Evolutionary conservation across 2,888 invertebrate genomes (phyloP), one percentile per base, ranked within the genome.

Genomic region (Drosophila sordidula): DNA sequence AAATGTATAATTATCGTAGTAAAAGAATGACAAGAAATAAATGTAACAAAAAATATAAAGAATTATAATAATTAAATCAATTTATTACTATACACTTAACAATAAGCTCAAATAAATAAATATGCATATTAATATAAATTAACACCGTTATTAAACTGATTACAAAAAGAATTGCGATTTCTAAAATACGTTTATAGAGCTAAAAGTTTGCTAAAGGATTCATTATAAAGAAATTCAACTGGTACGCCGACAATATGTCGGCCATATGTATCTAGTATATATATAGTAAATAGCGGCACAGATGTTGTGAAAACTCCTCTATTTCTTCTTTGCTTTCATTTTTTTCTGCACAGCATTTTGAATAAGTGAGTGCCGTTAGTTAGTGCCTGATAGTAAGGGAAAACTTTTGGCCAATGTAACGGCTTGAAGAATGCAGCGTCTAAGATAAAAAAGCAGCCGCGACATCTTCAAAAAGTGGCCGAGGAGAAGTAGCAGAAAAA

Each of bases 401-500:
- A 29, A 75, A 70, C 36, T 76, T 76, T 70, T 57, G 32, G 29
- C 6, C 45, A 36, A 61, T 39, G 58, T 45, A 64, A 58, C 76
- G 58, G 45, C 18, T 45, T 47, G 51, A 52, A 75, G 75, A 63
- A 73, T 75, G 76, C 55, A 41, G 11, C 64, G 32, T 26, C 26
- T 29, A 14, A 46, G 73, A 75, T 75, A 74, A 74, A 59, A 75
- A 50, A 45, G 4, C 22, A 39, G 46, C 11, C 49, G 29, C 64
- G 50, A 74, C 57, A 74, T 38, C 46, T 11, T 1, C 41, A 22
- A 16, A 52, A 49, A 51, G 25, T 11, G 34, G 41, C 26, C 55
- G 11, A 9, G 1, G 8, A 12, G 16, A 32, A 51, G 52, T 44
- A 6, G 1, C 11, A 18, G 26, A 0, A 38, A 18, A 38, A 32